Evolutionary conservation across 2,888 invertebrate genomes (phyloP).

Genomic region (Pyrgus malvae): DNA sequence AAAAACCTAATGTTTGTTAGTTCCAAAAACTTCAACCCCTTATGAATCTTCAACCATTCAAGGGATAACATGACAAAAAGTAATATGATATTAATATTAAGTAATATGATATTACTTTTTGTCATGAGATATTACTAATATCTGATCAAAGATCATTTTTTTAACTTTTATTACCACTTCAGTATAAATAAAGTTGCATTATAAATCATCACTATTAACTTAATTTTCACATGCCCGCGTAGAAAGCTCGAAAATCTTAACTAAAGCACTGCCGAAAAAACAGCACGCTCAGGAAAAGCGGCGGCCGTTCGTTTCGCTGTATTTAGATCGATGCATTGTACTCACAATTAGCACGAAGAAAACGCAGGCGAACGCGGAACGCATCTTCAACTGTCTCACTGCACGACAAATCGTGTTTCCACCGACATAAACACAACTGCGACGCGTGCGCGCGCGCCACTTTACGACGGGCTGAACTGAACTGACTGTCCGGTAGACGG

Average conservation of each 20-base stretch:
- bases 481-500: slow-evolving; percentile 33
- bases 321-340: slow-evolving; percentile 35
- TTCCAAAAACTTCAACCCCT: no score
- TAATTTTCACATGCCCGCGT: slow-evolving; percentile 4
- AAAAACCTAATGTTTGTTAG: no score
- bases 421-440: slow-evolving; percentile 17
- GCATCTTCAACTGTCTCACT: slow-evolving; percentile 62
- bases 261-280: slow-evolving; percentile 8
- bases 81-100: no score
- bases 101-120: no score
- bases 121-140: no score
- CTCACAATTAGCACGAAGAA: slow-evolving; percentile 68
- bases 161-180: no score
- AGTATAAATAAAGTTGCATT: background rate
- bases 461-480: slow-evolving; percentile 36
- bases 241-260: background rate
- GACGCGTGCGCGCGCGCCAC: slow-evolving; percentile 60
- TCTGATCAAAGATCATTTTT: no score
- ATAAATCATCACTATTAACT: background rate
- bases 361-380: slow-evolving; percentile 64
- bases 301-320: background rate
- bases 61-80: no score
- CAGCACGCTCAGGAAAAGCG: slow-evolving; percentile 9
- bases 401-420: slow-evolving; percentile 45
- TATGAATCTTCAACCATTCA: no score